Base-by-base conservation (phyloP, 2,113 vertebrate genomes). In the Macrotus californicus region DNA sequence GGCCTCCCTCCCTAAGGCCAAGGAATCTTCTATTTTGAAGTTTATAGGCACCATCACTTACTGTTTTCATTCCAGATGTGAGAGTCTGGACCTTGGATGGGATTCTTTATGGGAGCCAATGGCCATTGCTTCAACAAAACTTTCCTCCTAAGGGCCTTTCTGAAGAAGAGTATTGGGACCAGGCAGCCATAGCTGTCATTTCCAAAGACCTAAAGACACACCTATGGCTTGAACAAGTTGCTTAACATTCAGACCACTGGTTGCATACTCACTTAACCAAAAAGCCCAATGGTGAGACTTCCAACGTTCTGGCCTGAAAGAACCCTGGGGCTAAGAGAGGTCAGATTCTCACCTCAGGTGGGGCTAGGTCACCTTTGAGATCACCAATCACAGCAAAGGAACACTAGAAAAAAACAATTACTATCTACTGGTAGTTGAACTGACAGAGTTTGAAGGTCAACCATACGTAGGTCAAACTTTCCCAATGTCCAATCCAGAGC, bases 1-100 rank as follows among this genome's bases (percentile, higher is more conserved):
- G 61, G 75, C 91, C 91, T 72, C 70, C 92, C 89, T 86, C 95
- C 82, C 82, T 92, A 41, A 93, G 89, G 93, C 94, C 75, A 96
- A 70, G 67, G 80, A 96, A 96, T 97, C 84, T 94, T 98, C 96
- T 96, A 39, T 97, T 96, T 91, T 96, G 87, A 93, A 92, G 81
- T 96, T 98, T 96, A 93, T 77, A 94, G 73, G 31, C 85, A 9
- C 79, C 93, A 59, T 96, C 93, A 48, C 77, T 97, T 97, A 79
- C 1, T 95, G 56, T 96, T 92, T 96, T 84, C 92, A 77, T 73
- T 90, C 89, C 54, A 75, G 26, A 92, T 96, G 82, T 95, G 79
- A 95, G 83, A 43, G 88, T 96, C 46, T 97, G 56, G 12, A 69
- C 79, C 66, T 96, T 50, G 87, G 86, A 91, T 26, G 22, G 43